Base-by-base conservation (phyloP, 2,113 vertebrate species). In the Epinephelus fuscoguttatus region DNA sequence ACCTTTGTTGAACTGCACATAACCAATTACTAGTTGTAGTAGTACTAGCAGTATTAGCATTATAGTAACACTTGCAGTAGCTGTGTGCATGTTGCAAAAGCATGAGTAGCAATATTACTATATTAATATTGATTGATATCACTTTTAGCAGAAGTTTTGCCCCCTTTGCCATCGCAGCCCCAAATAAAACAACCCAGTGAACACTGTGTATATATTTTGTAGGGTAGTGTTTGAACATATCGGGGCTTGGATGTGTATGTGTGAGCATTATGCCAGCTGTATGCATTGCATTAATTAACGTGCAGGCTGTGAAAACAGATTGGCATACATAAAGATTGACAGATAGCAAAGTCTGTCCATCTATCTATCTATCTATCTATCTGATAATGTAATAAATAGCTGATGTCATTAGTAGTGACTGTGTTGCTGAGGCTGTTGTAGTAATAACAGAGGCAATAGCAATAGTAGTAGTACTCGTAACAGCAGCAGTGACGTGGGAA, bases 401-500 rank as follows among this genome's bases (percentile, higher is more conserved):
- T 19, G 0, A 40, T 83, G 17, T 37, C 7, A 27, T 53, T 47
- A 45, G 60, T 19, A 49, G 10, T 18, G 37, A 40, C 15, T 23
- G 6, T 72, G 50, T 55, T 40, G 40, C 68, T 81, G 12, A 50
- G 14, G 60, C 37, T 74, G 61, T n/a, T 62, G 57, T 42, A 64
- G 63, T 76, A 52, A 63, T 1, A 19, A 64, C 30, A 67, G 6
- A 42, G 49, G 57, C 15, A 52, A 40, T 61, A 55, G 37, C 19
- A 67, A 13, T 23, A 60, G 68, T 74, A 56, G 59, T 79, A 62
- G 73, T 80, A 72, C 19, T 69, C 70, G 61, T 62, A 80, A 73
- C 64, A 80, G 81, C 70, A 76, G 82, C 40, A 64, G 78, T 70
- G 47, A 15, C n/a, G 53, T 87, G 80, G 40, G 60, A 71, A 75